Evolutionary conservation across 2,113 vertebrate species (phyloP), one percentile per base, ranked within the genome.

Genomic region (Danionella cerebrum): DNA sequence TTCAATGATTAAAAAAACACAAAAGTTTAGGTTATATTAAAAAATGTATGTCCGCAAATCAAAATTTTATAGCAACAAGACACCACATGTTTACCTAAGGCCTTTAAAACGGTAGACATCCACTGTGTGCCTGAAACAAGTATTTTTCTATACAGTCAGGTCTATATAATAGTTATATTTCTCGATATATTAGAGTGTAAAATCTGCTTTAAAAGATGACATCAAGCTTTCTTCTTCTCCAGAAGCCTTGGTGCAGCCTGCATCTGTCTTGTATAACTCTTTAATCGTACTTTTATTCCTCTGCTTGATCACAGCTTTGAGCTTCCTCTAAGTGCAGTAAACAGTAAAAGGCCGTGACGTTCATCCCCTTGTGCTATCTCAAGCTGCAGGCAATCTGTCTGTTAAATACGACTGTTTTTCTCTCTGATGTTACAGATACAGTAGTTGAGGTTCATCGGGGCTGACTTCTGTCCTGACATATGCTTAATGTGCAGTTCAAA

Each of bases 381-480:
- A 24, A 52, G 68, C 68, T 54, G 10, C 38, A 6, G 47, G 67
- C 54, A 51, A 21, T 48, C 41, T 31, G 41, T 63, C 45, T 67
- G 63, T 69, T 69, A 39, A 42, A 36, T 52, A 5, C 2, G n/a
- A 21, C 16, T 12, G 4, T 9, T 18, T 10, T 22, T 6, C 24
- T 29, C 16, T 42, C 48, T 53, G 14, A 31, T 19, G 16, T n/a
- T n/a, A n/a, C n/a, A n/a, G n/a, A n/a, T n/a, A n/a, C n/a, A n/a
- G 47, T 47, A 19, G 22, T 38, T 16, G 19, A 19, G n/a, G 36
- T 36, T 57, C 44, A 51, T 25, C 13, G n/a, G 2, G 11, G n/a
- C 55, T 45, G 58, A 44, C 39, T 45, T 25, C 24, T 60, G 58
- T 25, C 58, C 39, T 29, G 13, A 19, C 39, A 1, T 5, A 8